Conservation (phyloP, 2,888 invertebrate genomes). For the Sinopyrophorus schimmeli region DNA sequence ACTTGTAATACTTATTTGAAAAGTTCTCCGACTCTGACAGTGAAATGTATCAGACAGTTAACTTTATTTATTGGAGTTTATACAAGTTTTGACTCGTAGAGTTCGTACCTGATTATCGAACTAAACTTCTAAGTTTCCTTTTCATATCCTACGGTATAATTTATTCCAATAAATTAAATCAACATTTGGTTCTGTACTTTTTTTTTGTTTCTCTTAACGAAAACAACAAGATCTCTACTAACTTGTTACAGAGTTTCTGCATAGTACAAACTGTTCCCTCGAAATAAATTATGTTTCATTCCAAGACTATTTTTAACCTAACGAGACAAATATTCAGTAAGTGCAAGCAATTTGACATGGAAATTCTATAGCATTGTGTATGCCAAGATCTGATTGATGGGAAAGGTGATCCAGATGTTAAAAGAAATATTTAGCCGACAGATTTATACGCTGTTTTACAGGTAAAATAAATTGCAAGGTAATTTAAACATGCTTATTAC, state of each 20-base stretch:
- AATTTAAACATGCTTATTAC: too few species aligned
- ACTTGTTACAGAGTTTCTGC: too few species aligned
- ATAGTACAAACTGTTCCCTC: too few species aligned
- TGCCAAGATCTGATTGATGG: slow-evolving; percentile 20
- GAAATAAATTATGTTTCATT: too few species aligned
- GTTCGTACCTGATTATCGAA: slow-evolving; percentile 29
- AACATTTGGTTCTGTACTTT: slow-evolving; percentile 9
- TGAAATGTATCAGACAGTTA: slow-evolving; percentile 38
- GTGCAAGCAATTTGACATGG: slow-evolving; percentile 20
- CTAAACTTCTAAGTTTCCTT: slow-evolving; percentile 24
- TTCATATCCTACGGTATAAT: slow-evolving; percentile 28
- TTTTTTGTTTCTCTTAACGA: background rate
- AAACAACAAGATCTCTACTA: too few species aligned
- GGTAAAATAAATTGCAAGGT: too few species aligned
- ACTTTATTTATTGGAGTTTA: slow-evolving; percentile 38
- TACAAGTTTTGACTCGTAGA: slow-evolving; percentile 35
- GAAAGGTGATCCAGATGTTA: slow-evolving; percentile 24
- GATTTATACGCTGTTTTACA: too few species aligned
- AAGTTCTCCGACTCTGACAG: slow-evolving; percentile 37
- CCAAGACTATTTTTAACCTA: slow-evolving; percentile 2
- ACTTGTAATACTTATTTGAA: slow-evolving; percentile 36
- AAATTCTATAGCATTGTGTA: slow-evolving; percentile 8
- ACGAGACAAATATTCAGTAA: slow-evolving; percentile 11
- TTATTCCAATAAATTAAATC: slow-evolving; percentile 29
- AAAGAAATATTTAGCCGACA: slow-evolving; percentile 22